These are phyloP conservation scores for Chalcosyrphus nemorum DNA, from an alignment of 2,888 invertebrate species.

Conservation along the genomic window DNA sequence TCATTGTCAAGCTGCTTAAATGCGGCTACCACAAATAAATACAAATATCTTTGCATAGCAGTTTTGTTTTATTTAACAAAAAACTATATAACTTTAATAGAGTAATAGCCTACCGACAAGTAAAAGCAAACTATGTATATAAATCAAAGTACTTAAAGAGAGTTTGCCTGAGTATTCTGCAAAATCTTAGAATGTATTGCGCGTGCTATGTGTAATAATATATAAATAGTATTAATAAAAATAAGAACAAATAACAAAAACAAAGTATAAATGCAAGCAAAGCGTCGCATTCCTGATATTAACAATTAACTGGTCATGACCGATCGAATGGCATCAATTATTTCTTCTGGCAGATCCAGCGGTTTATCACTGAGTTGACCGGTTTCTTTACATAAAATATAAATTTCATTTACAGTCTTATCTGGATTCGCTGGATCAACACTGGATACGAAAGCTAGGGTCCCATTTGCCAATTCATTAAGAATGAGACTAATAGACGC, in stretches of 20 bases:
- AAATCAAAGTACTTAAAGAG: conserved; percentile 2
- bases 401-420: conserved; percentile 80
- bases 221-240: background rate
- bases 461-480: conserved; percentile 78
- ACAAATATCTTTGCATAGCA: background rate
- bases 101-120: conserved; percentile 32
- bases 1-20: too few species aligned
- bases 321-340: conserved; percentile 80
- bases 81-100: conserved; percentile 23
- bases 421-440: conserved; percentile 77
- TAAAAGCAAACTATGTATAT: conserved; percentile 35
- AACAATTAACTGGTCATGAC: conserved; percentile 76
- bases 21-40: background rate
- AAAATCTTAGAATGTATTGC: background rate
- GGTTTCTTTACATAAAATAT: conserved; percentile 78
- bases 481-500: conserved; percentile 79
- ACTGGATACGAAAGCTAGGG: conserved; percentile 80
- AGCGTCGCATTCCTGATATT: conserved; percentile 3
- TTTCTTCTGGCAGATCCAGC: conserved; percentile 79
- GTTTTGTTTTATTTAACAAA: conserved; percentile 26
- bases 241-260: conserved; percentile 15
- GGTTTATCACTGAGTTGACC: conserved; percentile 80
- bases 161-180: background rate
- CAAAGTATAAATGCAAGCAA: conserved; percentile 31
- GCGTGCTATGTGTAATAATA: background rate